Base-by-base conservation (phyloP, 2,888 invertebrate genomes). In the Acleris literana region DNA sequence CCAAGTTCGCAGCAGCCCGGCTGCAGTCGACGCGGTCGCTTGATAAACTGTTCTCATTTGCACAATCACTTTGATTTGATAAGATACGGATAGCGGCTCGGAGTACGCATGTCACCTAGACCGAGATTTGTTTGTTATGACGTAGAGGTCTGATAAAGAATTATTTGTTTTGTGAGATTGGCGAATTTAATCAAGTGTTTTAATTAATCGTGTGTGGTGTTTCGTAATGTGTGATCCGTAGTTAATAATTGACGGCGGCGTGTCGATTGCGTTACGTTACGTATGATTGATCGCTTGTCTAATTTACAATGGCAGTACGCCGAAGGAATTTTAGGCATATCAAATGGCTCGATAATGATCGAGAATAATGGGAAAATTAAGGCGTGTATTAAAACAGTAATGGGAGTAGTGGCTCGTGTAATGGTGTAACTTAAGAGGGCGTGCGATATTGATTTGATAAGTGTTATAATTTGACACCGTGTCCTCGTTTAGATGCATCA, bases 21-120 rank as follows among this genome's bases (percentile, higher is more conserved):
- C 79, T 76, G 77, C 69, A 70, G 69, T 74, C 76, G 67, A 70
- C 77, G 79, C 80, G 81, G 72, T 78, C 71, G 78, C 71, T 73
- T 79, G 85, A 84, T 84, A 85, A 85, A 88, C 86, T 86, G 87
- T 75, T 86, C 90, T 87, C 88, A 85, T 90, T 92, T 88, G 87
- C 84, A 86, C 90, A 89, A 87, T 85, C 84, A 83, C 76, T 76
- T n/a, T 80, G 81, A 84, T 87, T 86, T 85, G 92, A 92, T 92
- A 90, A 86, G 85, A 86, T 87, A 88, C 79, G 76, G 77, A 80
- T 72, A 76, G 75, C 72, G 85, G 83, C 88, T 88, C 86, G 81
- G 83, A 83, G 81, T 86, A 84, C 83, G 80, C 79, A 80, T 87
- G 87, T 86, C 84, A 86, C 80, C 77, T 78, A 78, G 78, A 83